Base-by-base conservation (phyloP, 2,113 vertebrate species). In the Cebidichthys violaceus region DNA sequence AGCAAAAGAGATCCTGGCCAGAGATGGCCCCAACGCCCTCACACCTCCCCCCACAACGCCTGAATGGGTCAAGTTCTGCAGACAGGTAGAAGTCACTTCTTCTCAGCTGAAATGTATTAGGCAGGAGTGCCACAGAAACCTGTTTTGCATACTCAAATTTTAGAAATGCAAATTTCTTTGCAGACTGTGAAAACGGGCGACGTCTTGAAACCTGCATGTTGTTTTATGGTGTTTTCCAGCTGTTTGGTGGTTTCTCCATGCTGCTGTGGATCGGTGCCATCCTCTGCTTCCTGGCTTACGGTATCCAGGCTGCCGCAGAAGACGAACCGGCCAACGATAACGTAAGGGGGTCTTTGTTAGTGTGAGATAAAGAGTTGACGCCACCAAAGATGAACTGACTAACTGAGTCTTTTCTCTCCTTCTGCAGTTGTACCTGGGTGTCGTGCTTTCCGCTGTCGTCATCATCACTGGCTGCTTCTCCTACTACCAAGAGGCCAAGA, bases 401-500 rank as follows among this genome's bases (percentile, higher is more conserved):
- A 1, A 37, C 4, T 24, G 14, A 50, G 17, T 39, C n/a, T 70
- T 47, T 74, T 17, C 17, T 24, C 35, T 15, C 15, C 70, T 35
- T 22, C 70, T 91, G 5, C 77, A 99, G 98, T 92, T 99, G 78
- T 99, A 99, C 85, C 95, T 99, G 55, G 98, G 98, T 35, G 82
- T 99, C 66, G 98, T 99, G 77, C 95, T 99, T 2, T 93, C 98
- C 0, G 97, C 96, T 76, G 98, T 99, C 0, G 98, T 99, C 90
- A 98, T 99, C 93, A 96, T 99, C 90, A 99, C 98, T 20, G 98
- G 97, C 4, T 99, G 98, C 77, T 99, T 96, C 93, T 98, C 97
- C 39, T 99, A 99, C 78, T 99, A 99, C 88, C 98, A 98, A 96
- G 98, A 99, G 87, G 98, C 98, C 14, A 99, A 99, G 90, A 99